These are phyloP conservation scores for Bufotes viridis DNA, from an alignment of 2,797 vertebrate genomes.

Conservation along the genomic window DNA sequence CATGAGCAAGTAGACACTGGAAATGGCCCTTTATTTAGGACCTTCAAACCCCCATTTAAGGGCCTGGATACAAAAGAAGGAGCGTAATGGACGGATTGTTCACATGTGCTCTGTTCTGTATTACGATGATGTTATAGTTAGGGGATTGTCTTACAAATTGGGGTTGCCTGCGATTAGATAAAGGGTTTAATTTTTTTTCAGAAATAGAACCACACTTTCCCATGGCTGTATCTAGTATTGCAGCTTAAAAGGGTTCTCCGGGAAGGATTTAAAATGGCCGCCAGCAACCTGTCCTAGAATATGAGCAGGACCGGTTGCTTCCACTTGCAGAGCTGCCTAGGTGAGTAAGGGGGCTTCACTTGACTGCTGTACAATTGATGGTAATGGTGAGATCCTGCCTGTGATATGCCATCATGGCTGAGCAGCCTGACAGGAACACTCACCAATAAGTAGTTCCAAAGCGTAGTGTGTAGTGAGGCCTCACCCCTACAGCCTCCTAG, in stretches of 20 bases:
- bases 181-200: background rate
- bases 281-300: too few species aligned
- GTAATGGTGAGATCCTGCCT: too few species aligned
- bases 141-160: background rate
- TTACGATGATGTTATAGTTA: background rate
- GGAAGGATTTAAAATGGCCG: too few species aligned
- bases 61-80: background rate
- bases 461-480: too few species aligned
- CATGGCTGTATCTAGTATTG: background rate
- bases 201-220: background rate
- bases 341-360: too few species aligned
- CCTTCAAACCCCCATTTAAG: background rate
- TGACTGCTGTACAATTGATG: too few species aligned
- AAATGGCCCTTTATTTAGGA: conserved; percentile 11
- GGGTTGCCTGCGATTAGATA: background rate
- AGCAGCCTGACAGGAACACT: too few species aligned
- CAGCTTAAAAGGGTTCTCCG: background rate
- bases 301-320: too few species aligned
- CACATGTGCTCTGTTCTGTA: background rate
- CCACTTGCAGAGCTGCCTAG: too few species aligned
- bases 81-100: background rate
- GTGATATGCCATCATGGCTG: too few species aligned
- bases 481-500: too few species aligned
- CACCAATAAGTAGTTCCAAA: too few species aligned
- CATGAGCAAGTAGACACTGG: conserved; percentile 24